Conservation (phyloP, 2,113 vertebrate genomes). For the Hystrix cristata region DNA sequence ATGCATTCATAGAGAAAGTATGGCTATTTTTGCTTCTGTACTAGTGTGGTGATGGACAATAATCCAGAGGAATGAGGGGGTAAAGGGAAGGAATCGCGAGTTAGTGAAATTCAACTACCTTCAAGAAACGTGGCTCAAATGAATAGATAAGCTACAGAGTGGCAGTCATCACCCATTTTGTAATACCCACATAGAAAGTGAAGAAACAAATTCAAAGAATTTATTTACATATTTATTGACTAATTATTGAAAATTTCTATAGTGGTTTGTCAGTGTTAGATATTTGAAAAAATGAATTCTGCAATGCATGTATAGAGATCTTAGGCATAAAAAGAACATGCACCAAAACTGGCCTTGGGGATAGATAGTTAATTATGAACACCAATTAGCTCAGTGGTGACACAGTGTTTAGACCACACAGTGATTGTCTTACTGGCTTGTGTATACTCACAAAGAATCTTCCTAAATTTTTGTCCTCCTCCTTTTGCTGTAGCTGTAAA, state of each 20-base stretch:
- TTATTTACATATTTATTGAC: neutral
- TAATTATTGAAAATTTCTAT: neutral
- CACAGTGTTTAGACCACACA: neutral
- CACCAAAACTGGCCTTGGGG: neutral
- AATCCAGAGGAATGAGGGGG: neutral
- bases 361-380: neutral
- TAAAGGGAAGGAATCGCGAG: neutral
- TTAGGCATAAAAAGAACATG: neutral
- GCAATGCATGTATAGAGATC: neutral
- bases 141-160: neutral
- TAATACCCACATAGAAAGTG: neutral
- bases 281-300: neutral
- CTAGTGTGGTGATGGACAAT: neutral
- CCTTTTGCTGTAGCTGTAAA: too few species aligned
- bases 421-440: neutral
- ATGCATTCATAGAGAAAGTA: neutral
- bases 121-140: neutral
- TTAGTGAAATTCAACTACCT: neutral
- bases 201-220: neutral
- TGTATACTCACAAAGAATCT: neutral
- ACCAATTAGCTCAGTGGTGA: neutral
- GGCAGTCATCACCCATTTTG: neutral
- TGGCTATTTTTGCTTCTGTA: neutral
- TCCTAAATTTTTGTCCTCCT: neutral
- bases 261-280: neutral